These are phyloP conservation scores for Chromobotia macracanthus DNA, from an alignment of 2,797 vertebrate genomes.

Conservation along the genomic window DNA sequence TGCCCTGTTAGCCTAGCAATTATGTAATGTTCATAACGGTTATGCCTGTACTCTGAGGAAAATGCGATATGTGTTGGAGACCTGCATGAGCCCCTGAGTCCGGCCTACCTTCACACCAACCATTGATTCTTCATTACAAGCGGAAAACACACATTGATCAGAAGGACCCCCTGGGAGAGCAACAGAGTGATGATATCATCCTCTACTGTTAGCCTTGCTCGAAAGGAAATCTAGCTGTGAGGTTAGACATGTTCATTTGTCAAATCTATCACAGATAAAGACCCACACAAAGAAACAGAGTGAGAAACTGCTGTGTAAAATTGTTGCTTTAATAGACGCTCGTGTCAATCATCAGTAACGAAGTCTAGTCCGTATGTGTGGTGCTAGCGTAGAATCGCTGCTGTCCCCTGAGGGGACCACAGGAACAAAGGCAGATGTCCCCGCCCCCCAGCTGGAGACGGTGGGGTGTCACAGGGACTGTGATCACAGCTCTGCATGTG, in stretches of 20 bases:
- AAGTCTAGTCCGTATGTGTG: slow-evolving; percentile 5
- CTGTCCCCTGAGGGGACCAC: slow-evolving; percentile 58
- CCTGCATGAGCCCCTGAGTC: slow-evolving; percentile 47
- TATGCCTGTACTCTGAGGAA: slow-evolving; percentile 35
- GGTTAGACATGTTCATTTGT: slow-evolving; percentile 35
- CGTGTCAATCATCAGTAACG: slow-evolving; percentile 9
- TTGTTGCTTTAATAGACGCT: slow-evolving; percentile 16
- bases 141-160: slow-evolving; percentile 71
- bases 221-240: slow-evolving; percentile 36
- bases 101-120: slow-evolving; percentile 47
- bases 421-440: slow-evolving; percentile 70
- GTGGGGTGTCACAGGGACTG: slow-evolving; percentile 49
- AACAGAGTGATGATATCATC: slow-evolving; percentile 67
- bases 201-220: slow-evolving; percentile 26
- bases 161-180: slow-evolving; percentile 59
- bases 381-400: slow-evolving; percentile 1
- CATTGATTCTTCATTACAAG: slow-evolving; percentile 63
- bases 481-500: slow-evolving; percentile 46
- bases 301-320: slow-evolving; percentile 28
- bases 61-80: slow-evolving; percentile 43
- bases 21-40: slow-evolving; percentile 32
- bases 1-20: neutral
- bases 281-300: slow-evolving; percentile 19
- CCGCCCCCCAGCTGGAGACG: slow-evolving; percentile 67
- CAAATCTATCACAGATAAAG: slow-evolving; percentile 29